phyloP scores from a whole-genome alignment of 2,888 invertebrate genomes.

The Xiphydria camelus region DNA sequence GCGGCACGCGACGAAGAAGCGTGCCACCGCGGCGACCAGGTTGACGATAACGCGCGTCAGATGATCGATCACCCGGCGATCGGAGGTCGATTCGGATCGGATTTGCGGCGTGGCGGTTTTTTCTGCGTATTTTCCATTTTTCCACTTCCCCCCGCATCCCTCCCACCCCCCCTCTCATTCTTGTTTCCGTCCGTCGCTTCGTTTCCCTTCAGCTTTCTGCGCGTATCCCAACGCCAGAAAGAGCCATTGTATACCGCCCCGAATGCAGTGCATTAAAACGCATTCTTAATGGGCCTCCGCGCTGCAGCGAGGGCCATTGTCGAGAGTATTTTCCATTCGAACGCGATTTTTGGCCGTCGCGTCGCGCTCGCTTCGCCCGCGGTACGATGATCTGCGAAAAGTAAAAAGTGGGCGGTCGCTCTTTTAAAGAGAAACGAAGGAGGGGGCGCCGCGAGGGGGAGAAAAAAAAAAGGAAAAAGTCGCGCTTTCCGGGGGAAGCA shows the following conservation, averaged over 20 bases:
- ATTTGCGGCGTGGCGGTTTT: slow-evolving; percentile 11
- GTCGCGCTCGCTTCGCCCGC: slow-evolving; percentile 2
- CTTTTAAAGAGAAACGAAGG: background rate
- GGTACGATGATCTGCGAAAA: slow-evolving; percentile 32
- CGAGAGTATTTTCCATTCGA: slow-evolving; percentile 23
- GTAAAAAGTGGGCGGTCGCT: slow-evolving; percentile 9
- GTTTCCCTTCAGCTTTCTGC: slow-evolving; percentile 7
- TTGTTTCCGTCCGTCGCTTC: slow-evolving; percentile 11
- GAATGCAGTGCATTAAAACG: slow-evolving; percentile 38
- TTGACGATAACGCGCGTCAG: slow-evolving; percentile 27
- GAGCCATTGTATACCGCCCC: slow-evolving; percentile 6
- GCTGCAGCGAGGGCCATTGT: slow-evolving; percentile 27
- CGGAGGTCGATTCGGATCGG: background rate
- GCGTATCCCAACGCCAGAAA: too few relatives aligned
- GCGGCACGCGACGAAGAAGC: background rate
- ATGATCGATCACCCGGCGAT: slow-evolving; percentile 27
- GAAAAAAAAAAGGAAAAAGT: background rate
- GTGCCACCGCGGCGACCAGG: slow-evolving; percentile 6
- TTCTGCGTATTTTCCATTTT: slow-evolving; percentile 16
- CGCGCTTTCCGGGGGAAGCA: too few relatives aligned
- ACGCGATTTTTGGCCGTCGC: slow-evolving; percentile 17
- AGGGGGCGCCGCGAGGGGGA: slow-evolving; percentile 4
- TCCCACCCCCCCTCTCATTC: slow-evolving; percentile 13
- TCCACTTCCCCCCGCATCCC: slow-evolving; percentile 13
- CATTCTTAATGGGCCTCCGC: slow-evolving; percentile 29